Percentiles rank a stretch among this genome's conserved stretches.
Conservation (phyloP, 2,888 invertebrate species). For the Drosophila vallismaia region DNA sequence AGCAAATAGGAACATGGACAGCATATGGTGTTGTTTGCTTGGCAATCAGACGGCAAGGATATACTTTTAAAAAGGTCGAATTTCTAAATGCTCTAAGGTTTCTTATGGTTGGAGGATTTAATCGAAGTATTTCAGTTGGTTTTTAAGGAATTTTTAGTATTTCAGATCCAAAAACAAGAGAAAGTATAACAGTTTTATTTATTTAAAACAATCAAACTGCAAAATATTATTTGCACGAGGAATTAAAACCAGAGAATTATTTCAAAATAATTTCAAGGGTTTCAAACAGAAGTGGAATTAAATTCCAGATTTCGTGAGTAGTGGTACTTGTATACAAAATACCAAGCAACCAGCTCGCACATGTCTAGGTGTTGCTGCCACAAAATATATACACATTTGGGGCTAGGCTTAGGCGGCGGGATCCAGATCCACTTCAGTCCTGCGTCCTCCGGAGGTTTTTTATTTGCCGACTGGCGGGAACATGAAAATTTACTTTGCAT, state of each 20-base stretch:
- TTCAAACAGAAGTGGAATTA: constrained; percentile 26
- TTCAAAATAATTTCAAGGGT: constrained; percentile 31
- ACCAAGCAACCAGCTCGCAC: constrained; percentile 14
- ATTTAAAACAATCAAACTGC: too few species aligned
- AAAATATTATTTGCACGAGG: too few species aligned
- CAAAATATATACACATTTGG: constrained; percentile 25
- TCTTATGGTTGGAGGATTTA: not conserved
- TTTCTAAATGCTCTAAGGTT: constrained; percentile 11
- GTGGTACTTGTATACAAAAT: constrained; percentile 16
- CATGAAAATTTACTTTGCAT: constrained; percentile 74
- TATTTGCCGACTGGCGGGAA: constrained; percentile 53
- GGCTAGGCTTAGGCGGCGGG: constrained; percentile 60
- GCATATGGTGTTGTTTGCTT: constrained; percentile 59
- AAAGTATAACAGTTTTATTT: too few species aligned
- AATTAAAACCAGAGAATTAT: constrained; percentile 2
- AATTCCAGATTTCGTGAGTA: constrained; percentile 16
- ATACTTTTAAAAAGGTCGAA: constrained; percentile 11
- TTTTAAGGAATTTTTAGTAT: not conserved
- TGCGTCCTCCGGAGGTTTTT: constrained; percentile 22
- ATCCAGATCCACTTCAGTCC: constrained; percentile 30
- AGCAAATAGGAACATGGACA: constrained; percentile 51
- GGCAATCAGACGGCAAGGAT: constrained; percentile 42
- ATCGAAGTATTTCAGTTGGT: not conserved
- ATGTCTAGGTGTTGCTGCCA: constrained; percentile 30
- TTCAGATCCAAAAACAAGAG: too few species aligned